phyloP scores from a whole-genome alignment of 1,140 invertebrate species.

The Temnothorax curvispinosus region DNA sequence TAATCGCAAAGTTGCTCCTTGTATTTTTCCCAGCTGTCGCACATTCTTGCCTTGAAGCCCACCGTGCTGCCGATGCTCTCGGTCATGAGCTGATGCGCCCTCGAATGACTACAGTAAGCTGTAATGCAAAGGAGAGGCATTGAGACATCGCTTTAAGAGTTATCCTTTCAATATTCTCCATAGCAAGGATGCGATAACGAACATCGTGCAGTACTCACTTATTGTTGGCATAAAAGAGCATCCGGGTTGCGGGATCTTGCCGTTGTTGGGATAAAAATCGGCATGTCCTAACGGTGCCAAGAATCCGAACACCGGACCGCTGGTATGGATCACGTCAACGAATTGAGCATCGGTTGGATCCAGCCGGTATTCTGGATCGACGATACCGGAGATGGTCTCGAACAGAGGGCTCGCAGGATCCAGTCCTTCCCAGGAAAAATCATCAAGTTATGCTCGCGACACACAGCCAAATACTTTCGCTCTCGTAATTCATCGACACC shows the following conservation, averaged over 20 bases:
- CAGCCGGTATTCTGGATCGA: constrained; percentile 81
- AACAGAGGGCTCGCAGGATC: constrained; percentile 87
- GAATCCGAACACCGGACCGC: constrained; percentile 83
- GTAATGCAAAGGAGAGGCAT: background rate
- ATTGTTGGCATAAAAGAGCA: constrained; percentile 76
- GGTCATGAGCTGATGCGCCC: constrained; percentile 85
- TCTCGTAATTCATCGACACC: background rate
- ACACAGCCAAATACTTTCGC: background rate
- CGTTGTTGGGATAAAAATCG: constrained; percentile 86
- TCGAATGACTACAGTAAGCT: constrained; percentile 85
- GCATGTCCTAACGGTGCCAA: constrained; percentile 82
- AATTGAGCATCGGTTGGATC: constrained; percentile 85
- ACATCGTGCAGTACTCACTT: constrained; percentile 63
- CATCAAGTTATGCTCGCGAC: background rate
- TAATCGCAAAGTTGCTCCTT: constrained; percentile 75
- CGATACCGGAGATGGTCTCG: constrained; percentile 74
- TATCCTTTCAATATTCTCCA: background rate
- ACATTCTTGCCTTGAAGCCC: constrained; percentile 79
- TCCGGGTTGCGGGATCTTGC: constrained; percentile 83
- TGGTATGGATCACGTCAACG: constrained; percentile 87
- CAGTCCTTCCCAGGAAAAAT: constrained; percentile 79
- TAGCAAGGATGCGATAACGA: background rate
- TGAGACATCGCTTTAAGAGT: background rate
- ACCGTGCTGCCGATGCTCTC: constrained; percentile 83
- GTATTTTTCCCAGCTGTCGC: constrained; percentile 80